Evolutionary conservation across 2,888 invertebrate species (phyloP).

Genomic region (Maniola hyperantus): DNA sequence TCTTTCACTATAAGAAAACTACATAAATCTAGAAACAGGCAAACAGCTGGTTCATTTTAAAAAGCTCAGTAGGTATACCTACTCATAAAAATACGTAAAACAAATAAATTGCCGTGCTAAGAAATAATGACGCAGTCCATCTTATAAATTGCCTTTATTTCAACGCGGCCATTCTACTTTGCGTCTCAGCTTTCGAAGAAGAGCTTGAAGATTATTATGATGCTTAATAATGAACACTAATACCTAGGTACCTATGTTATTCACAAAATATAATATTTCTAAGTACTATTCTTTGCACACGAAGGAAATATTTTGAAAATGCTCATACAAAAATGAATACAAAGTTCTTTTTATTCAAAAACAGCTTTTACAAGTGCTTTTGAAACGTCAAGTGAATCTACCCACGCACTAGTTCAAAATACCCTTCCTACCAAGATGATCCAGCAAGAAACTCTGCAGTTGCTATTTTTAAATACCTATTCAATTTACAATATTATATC

Average conservation of each 20-base stretch:
- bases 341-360: too few relatives aligned
- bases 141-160: constrained; percentile 3
- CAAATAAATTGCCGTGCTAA: constrained; percentile 2
- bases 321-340: too few relatives aligned
- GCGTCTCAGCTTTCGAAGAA: constrained; percentile 6
- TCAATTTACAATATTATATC: too few relatives aligned
- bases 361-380: too few relatives aligned
- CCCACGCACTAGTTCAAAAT: too few relatives aligned
- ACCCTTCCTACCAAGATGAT: too few relatives aligned
- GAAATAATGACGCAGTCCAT: constrained; percentile 11
- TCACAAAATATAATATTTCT: too few relatives aligned
- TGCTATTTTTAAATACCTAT: too few relatives aligned
- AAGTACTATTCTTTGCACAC: too few relatives aligned
- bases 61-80: not conserved
- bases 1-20: not conserved
- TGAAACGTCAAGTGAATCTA: too few relatives aligned
- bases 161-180: not conserved
- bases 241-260: not conserved
- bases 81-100: not conserved
- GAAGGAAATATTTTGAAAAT: too few relatives aligned
- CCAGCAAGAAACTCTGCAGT: too few relatives aligned
- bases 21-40: constrained; percentile 4
- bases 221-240: not conserved
- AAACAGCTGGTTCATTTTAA: constrained; percentile 5
- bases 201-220: not conserved